Percentiles rank a stretch among this genome's conserved stretches.
These are phyloP conservation scores for Leucophenga maculata DNA, from an alignment of 2,888 invertebrate species.

Conservation along the genomic window DNA sequence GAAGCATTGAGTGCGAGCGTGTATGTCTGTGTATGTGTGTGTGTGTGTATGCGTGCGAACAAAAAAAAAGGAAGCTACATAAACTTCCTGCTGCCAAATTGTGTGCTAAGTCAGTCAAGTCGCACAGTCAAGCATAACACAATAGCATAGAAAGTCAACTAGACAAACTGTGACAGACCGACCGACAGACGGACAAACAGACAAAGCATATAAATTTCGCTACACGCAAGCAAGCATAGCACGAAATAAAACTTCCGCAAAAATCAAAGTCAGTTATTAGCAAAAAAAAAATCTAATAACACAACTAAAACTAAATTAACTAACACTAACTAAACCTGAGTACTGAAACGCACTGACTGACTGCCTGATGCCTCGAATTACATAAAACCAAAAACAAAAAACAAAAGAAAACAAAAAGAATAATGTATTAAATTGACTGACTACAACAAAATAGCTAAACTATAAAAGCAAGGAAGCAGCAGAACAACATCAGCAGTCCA, in stretches of 20 bases:
- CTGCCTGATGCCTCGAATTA: conserved; percentile 57
- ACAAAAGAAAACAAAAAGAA: background rate
- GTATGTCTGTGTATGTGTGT: too few relatives aligned
- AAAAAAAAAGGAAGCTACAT: too few relatives aligned
- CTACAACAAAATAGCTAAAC: conserved; percentile 26
- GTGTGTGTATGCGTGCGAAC: too few relatives aligned
- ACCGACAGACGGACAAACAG: background rate
- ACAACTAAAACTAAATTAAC: background rate
- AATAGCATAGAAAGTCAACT: conserved; percentile 11
- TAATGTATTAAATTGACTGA: conserved; percentile 8
- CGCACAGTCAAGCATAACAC: background rate
- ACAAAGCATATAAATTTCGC: background rate
- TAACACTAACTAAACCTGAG: conserved; percentile 27
- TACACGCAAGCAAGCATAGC: conserved; percentile 24
- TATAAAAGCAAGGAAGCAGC: conserved; percentile 29
- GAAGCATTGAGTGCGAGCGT: too few relatives aligned
- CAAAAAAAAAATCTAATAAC: background rate
- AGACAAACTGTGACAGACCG: background rate
- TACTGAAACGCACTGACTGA: conserved; percentile 61
- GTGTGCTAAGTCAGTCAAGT: conserved; percentile 34
- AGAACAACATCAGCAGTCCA: conserved; percentile 30
- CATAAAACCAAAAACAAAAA: conserved; percentile 38
- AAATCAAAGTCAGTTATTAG: conserved; percentile 21
- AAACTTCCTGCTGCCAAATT: conserved; percentile 35
- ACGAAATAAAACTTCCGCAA: conserved; percentile 31